A percentile compares a stretch with the other conserved stretches of the same genome.
phyloP scores from a whole-genome alignment of 1,140 invertebrate genomes.

The Stegodyphus dumicola region DNA sequence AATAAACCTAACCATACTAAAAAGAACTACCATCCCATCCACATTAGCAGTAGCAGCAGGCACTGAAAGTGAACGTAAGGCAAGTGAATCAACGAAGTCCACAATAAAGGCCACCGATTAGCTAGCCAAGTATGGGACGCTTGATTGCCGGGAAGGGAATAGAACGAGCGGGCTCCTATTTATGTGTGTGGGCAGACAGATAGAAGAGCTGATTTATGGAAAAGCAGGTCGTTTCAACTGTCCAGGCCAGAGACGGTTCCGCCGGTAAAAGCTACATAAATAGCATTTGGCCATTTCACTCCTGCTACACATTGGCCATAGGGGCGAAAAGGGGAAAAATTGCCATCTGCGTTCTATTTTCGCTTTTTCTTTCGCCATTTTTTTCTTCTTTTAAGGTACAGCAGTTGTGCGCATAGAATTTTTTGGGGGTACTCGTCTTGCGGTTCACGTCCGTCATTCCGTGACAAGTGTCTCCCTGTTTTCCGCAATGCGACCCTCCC shows the following conservation, averaged over 20 bases:
- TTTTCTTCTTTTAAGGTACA: neutral
- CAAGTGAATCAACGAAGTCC: too few species aligned
- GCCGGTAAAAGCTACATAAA: constrained; percentile 22
- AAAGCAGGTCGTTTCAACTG: neutral
- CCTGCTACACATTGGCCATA: neutral
- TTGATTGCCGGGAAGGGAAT: neutral
- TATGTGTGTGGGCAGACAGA: constrained; percentile 1
- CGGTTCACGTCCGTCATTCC: constrained; percentile 59
- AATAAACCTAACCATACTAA: neutral
- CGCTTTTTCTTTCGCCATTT: neutral
- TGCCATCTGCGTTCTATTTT: neutral
- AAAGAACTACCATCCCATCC: neutral
- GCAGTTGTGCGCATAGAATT: constrained; percentile 29
- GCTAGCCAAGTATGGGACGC: neutral
- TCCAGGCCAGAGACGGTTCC: neutral
- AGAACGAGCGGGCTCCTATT: neutral
- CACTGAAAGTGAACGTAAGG: neutral
- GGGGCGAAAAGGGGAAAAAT: neutral
- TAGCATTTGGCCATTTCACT: constrained; percentile 26
- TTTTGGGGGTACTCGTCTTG: constrained; percentile 45
- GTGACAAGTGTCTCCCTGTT: constrained; percentile 58
- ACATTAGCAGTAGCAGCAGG: neutral
- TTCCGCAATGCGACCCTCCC: constrained; percentile 10
- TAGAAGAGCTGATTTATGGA: neutral
- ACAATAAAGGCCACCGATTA: neutral